Evolutionary conservation across 2,888 invertebrate genomes (phyloP), one percentile per base, ranked within the genome.

Genomic region (Pheosia tremula): DNA sequence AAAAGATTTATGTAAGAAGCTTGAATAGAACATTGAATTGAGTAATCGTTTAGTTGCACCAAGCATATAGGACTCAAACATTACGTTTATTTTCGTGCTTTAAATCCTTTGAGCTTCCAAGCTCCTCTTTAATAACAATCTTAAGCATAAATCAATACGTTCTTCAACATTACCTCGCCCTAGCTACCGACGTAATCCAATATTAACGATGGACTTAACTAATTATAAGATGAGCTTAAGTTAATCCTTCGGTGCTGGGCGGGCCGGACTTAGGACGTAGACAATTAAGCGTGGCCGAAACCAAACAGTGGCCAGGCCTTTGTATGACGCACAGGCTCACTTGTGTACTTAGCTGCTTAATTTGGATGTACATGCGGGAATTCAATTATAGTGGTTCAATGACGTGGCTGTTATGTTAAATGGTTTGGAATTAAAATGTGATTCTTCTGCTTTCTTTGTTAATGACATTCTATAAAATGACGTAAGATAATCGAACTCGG

Each of bases 181-280:
- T 61, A 66, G 58, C 52, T 63, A 63, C 59, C 56, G 55, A 49
- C 59, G 59, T 73, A 73, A 79, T 74, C 74, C 74, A 61, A 62
- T 62, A 71, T 57, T 68, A 71, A 72, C 66, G 71, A 71, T 66
- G 64, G 67, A 69, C 70, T 58, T 56, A 62, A 66, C 76, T 78
- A 78, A 83, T 83, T 79, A 79, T 77, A 79, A 81, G 78, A 82
- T 80, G 77, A 81, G 77, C 71, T 75, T 68, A 73, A 77, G 71
- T 75, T 81, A 82, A 81, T 77, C 81, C 78, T 57, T 47, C 57
- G 60, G 59, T 63, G 6, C 36, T 47, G 58, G 57, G 55, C 63
- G 61, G 56, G 63, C 60, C 68, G 71, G 74, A 58, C 74, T 74
- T 74, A 71, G 66, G 63, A 52, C 64, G 67, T 72, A 63, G 65